Percentiles rank a stretch among this genome's conserved stretches.
phyloP scores from a whole-genome alignment of 2,888 invertebrate genomes.

The Neoscelio sp. region DNA sequence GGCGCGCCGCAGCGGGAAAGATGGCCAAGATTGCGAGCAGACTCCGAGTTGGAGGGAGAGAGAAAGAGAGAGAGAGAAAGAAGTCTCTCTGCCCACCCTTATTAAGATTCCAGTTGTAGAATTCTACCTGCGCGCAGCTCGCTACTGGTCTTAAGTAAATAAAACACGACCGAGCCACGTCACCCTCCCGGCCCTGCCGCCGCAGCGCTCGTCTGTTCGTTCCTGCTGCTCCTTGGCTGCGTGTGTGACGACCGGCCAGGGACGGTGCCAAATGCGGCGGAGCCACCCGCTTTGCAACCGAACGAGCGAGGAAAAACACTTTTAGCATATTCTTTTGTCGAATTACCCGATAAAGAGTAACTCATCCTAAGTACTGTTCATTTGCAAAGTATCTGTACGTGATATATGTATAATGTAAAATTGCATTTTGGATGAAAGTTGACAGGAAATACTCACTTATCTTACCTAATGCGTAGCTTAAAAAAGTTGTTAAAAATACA shows the following conservation, averaged over 20 bases:
- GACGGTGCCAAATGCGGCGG: constrained; percentile 51
- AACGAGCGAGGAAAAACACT: too few species aligned
- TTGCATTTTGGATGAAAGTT: too few species aligned
- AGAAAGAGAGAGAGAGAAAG: constrained; percentile 67
- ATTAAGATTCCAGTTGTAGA: constrained; percentile 83
- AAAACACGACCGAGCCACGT: constrained; percentile 81
- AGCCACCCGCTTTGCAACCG: constrained; percentile 47
- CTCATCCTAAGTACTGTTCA: too few species aligned
- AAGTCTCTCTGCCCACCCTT: constrained; percentile 82
- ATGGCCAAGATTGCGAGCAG: constrained; percentile 8
- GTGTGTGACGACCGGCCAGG: constrained; percentile 49
- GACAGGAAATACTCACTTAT: too few species aligned
- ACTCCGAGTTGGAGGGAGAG: not conserved
- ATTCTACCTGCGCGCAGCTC: constrained; percentile 82
- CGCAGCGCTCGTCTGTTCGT: constrained; percentile 45
- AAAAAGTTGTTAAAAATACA: too few species aligned
- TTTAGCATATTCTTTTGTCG: too few species aligned
- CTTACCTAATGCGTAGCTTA: too few species aligned
- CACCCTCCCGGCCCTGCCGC: constrained; percentile 72
- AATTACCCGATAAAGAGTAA: too few species aligned
- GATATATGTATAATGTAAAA: too few species aligned
- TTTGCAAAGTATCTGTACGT: too few species aligned
- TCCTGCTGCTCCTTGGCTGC: constrained; percentile 15
- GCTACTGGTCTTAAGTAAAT: constrained; percentile 83
- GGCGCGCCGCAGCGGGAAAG: constrained; percentile 17